These are phyloP conservation scores for Lasius fuliginosus DNA, from an alignment of 2,888 invertebrate genomes.

Conservation along the genomic window DNA sequence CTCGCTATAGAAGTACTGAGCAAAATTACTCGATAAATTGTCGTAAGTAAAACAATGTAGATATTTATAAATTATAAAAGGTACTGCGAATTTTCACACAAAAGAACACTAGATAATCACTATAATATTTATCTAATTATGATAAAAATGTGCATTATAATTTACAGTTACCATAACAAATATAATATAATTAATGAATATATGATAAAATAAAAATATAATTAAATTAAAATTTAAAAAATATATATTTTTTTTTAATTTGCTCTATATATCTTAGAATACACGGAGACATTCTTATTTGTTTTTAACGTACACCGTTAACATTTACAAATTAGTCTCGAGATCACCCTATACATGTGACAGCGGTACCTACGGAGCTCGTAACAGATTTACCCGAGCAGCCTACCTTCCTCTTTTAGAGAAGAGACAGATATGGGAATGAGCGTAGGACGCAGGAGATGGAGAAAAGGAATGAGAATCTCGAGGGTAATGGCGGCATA, in stretches of 20 bases:
- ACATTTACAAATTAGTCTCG: constrained; percentile 32
- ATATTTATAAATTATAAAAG: not conserved
- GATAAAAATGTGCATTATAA: not conserved
- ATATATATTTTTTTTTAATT: not conserved
- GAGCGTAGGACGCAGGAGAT: constrained; percentile 31
- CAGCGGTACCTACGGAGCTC: constrained; percentile 36
- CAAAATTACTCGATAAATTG: not conserved
- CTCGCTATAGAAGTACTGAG: not conserved
- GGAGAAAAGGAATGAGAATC: constrained; percentile 60
- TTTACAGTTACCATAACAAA: not conserved
- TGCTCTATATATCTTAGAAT: not conserved
- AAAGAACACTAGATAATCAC: not conserved
- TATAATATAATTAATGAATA: not conserved
- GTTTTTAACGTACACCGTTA: not conserved
- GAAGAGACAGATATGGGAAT: constrained; percentile 42
- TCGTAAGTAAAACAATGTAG: not conserved
- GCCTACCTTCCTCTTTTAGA: constrained; percentile 49
- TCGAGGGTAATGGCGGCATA: constrained; percentile 62
- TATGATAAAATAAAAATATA: not conserved
- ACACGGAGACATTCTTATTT: not conserved
- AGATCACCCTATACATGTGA: not conserved
- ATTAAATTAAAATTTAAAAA: not conserved
- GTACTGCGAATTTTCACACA: not conserved
- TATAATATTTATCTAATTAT: not conserved
- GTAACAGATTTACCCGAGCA: constrained; percentile 62